A percentile compares a stretch with the other conserved stretches of the same genome.
Conservation (phyloP, 2,797 vertebrate species). For the Sparus aurata region DNA sequence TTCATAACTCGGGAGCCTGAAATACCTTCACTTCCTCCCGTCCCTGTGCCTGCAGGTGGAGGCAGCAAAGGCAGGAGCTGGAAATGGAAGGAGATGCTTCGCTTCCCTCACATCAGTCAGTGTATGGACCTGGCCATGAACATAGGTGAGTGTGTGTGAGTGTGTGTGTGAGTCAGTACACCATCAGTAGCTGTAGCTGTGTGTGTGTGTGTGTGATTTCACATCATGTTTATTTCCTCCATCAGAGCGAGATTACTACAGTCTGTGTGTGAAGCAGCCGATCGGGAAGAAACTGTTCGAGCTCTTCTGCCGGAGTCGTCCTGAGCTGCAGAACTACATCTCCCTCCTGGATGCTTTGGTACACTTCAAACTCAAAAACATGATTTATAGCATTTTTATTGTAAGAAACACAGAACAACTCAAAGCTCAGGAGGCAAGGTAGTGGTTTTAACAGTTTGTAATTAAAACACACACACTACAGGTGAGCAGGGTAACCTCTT, state of each 20-base stretch:
- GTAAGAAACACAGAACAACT: not conserved
- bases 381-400: not conserved
- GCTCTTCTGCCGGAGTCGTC: slow-evolving; percentile 85
- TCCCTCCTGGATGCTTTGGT: slow-evolving; percentile 87
- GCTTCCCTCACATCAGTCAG: slow-evolving; percentile 93
- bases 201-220: not conserved
- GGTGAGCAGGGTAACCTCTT: too few relatives aligned
- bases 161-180: not conserved
- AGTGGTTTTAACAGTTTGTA: too few relatives aligned
- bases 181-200: not conserved
- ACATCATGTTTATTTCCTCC: not conserved
- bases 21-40: not conserved
- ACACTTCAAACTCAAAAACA: not conserved
- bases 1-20: not conserved
- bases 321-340: slow-evolving; percentile 81
- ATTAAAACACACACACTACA: too few relatives aligned
- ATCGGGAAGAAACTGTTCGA: slow-evolving; percentile 88
- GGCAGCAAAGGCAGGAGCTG: slow-evolving; percentile 92
- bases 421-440: not conserved
- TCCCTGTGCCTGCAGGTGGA: slow-evolving; percentile 82
- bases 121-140: slow-evolving; percentile 88
- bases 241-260: slow-evolving; percentile 87
- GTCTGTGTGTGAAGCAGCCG: slow-evolving; percentile 88
- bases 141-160: slow-evolving; percentile 76
- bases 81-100: slow-evolving; percentile 94